Percentiles rank a stretch among this genome's conserved stretches.
Conservation (phyloP, 2,113 vertebrate genomes). For the Aspidoscelis tigris region DNA sequence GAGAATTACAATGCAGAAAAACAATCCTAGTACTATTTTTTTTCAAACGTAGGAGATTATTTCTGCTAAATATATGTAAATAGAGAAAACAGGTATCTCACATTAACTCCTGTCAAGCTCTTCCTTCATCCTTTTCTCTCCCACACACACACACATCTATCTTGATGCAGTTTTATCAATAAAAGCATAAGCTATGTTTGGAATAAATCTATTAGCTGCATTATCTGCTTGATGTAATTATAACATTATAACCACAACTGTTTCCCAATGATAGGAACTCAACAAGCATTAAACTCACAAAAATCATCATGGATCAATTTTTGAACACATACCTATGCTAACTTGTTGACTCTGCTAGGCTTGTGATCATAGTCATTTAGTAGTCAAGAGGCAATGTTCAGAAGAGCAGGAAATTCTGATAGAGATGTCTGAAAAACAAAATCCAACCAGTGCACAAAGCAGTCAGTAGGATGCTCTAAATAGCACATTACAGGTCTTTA, state of each 20-base stretch:
- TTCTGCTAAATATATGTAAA: not conserved
- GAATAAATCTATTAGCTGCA: not conserved
- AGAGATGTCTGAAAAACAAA: constrained; percentile 50
- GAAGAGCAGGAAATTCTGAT: constrained; percentile 53
- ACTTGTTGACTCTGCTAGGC: constrained; percentile 18
- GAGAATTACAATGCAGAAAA: too few species aligned
- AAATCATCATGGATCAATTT: constrained; percentile 25
- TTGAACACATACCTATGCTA: constrained; percentile 28
- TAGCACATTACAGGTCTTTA: constrained; percentile 54
- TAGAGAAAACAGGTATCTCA: not conserved
- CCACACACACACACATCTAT: too few species aligned
- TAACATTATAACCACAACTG: not conserved
- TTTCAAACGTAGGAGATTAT: not conserved
- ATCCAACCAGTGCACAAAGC: constrained; percentile 30
- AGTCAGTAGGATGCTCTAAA: constrained; percentile 51
- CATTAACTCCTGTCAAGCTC: not conserved
- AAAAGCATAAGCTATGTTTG: not conserved
- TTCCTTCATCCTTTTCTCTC: not conserved
- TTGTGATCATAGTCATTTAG: constrained; percentile 18
- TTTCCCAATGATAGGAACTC: not conserved
- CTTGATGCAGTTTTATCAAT: not conserved
- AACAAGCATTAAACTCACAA: not conserved
- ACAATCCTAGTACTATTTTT: not conserved
- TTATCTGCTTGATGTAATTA: not conserved
- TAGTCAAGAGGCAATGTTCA: constrained; percentile 50